These are phyloP conservation scores for Tholera decimalis DNA, from an alignment of 2,888 invertebrate species.

Conservation along the genomic window DNA sequence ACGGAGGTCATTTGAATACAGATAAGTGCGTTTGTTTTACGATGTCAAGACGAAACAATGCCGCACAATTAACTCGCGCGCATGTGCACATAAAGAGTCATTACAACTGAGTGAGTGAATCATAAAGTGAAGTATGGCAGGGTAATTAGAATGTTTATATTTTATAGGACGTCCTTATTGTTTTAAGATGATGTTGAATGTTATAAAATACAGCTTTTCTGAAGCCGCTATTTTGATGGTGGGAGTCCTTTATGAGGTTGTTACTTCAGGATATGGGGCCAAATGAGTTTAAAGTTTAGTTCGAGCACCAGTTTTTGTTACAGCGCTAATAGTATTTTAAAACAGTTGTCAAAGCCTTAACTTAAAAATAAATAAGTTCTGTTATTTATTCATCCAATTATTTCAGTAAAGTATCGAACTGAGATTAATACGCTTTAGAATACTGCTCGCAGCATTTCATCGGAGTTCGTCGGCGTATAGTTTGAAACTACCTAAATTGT, in stretches of 20 bases:
- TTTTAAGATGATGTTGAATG: background rate
- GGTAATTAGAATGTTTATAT: conserved; percentile 21
- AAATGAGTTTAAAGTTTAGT: background rate
- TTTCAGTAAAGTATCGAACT: background rate
- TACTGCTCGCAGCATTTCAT: background rate
- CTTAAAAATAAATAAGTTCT: background rate
- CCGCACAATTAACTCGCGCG: conserved; percentile 42
- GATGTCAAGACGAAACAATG: conserved; percentile 36
- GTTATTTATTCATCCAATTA: background rate
- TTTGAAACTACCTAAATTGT: conserved; percentile 27
- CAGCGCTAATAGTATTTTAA: background rate
- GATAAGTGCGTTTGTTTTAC: conserved; percentile 28
- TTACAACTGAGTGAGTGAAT: conserved; percentile 44
- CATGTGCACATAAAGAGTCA: conserved; percentile 39
- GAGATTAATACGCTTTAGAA: conserved; percentile 9
- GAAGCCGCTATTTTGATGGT: background rate
- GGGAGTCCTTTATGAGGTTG: background rate
- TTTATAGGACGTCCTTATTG: conserved; percentile 10
- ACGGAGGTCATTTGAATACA: background rate
- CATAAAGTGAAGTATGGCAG: conserved; percentile 41
- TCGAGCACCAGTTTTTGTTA: too few relatives aligned
- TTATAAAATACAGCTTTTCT: conserved; percentile 2
- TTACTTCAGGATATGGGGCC: background rate
- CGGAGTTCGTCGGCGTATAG: background rate
- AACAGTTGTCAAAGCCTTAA: background rate